Percentiles rank a stretch among this genome's conserved stretches.
Conservation (phyloP, 2,113 vertebrate genomes). For the Lanius collurio region DNA sequence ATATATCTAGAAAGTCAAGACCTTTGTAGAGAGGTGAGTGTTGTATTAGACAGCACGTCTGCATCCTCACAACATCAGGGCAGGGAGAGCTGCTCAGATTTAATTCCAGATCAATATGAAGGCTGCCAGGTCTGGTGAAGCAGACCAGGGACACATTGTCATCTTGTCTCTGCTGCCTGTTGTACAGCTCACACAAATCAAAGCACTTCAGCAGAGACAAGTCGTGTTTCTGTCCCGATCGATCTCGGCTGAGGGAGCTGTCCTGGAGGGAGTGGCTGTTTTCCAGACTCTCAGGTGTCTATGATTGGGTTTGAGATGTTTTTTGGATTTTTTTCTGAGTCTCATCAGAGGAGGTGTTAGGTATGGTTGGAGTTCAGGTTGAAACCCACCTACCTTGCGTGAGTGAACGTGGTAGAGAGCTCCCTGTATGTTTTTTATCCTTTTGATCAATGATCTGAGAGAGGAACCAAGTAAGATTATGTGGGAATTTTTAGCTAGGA, state of each 20-base stretch:
- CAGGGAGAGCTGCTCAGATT: conserved; percentile 35
- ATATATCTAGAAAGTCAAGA: not conserved
- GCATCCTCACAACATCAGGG: not conserved
- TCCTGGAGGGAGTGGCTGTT: conserved; percentile 52
- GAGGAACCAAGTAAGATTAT: not conserved
- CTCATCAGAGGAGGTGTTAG: not conserved
- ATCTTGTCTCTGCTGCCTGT: conserved; percentile 61
- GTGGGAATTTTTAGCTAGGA: not conserved
- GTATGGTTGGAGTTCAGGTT: not conserved
- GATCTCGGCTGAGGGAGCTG: conserved; percentile 36
- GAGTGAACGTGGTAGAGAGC: not conserved
- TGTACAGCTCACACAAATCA: conserved; percentile 54
- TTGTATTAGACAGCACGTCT: conserved; percentile 23
- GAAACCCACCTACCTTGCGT: not conserved
- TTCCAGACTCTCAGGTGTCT: conserved; percentile 42
- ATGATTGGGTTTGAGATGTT: conserved; percentile 27
- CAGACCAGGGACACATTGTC: conserved; percentile 46
- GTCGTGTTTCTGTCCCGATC: conserved; percentile 66
- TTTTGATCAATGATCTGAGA: not conserved
- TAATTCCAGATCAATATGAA: conserved; percentile 65
- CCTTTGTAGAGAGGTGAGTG: not conserved
- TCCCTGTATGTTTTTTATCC: rapidly evolving
- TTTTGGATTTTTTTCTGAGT: not conserved
- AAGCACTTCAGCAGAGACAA: conserved; percentile 61
- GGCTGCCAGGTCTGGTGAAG: conserved; percentile 21